Percentiles rank a stretch among this genome's conserved stretches.
These are phyloP conservation scores for Chelonus insularis DNA, from an alignment of 1,140 invertebrate species.

Conservation along the genomic window DNA sequence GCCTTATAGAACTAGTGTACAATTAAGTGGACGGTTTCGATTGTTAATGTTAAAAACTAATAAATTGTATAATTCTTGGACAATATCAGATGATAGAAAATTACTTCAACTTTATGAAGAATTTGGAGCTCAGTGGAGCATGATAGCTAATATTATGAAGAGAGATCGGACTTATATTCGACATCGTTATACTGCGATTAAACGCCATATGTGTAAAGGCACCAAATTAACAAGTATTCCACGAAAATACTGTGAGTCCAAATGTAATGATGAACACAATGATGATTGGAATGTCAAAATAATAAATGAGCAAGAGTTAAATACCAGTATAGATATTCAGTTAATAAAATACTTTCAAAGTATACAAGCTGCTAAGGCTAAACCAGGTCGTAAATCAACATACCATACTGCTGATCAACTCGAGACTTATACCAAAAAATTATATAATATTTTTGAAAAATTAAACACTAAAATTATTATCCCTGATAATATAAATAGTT, in stretches of 20 bases:
- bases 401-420: constrained; percentile 29
- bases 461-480: constrained; percentile 41
- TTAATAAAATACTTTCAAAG: constrained; percentile 34
- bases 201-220: constrained; percentile 38
- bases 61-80: constrained; percentile 52
- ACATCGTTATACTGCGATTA: constrained; percentile 54
- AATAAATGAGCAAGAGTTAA: background rate
- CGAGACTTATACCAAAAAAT: constrained; percentile 23
- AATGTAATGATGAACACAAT: background rate
- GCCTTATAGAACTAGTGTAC: constrained; percentile 59
- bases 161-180: constrained; percentile 58
- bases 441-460: constrained; percentile 38
- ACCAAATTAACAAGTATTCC: constrained; percentile 34
- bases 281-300: background rate
- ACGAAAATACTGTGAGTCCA: constrained; percentile 7
- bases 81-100: constrained; percentile 52
- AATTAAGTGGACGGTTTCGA: constrained; percentile 61
- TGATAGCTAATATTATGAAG: constrained; percentile 49
- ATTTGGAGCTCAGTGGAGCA: constrained; percentile 52
- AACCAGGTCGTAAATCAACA: constrained; percentile 19
- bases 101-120: constrained; percentile 50
- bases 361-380: background rate
- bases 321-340: constrained; percentile 36
- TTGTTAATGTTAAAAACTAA: constrained; percentile 49
- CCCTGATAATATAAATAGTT: constrained; percentile 29